A percentile compares a stretch with the other conserved stretches of the same genome.
These are phyloP conservation scores for Pachyseris speciosa DNA, from an alignment of 64 coral and sea anemone genomes.

Conservation along the genomic window DNA sequence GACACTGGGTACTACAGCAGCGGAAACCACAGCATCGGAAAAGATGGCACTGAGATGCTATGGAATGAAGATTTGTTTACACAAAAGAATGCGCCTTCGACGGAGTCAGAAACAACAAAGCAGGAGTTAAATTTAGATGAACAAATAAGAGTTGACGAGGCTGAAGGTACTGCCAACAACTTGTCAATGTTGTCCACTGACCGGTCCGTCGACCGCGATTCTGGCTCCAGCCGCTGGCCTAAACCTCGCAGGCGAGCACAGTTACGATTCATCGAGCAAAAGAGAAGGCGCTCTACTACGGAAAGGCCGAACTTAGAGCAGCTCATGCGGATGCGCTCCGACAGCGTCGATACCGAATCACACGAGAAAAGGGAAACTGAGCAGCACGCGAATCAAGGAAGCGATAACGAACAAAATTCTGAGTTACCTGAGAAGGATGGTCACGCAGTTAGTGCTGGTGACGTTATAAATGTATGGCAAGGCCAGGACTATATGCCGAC, in stretches of 20 bases:
- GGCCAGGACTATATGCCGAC: not conserved
- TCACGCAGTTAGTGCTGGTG: not conserved
- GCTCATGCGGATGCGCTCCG: not conserved
- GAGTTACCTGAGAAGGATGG: not conserved
- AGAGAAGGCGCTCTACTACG: not conserved
- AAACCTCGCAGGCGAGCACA: not conserved
- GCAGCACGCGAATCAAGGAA: not conserved
- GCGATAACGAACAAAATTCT: not conserved
- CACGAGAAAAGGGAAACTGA: not conserved
- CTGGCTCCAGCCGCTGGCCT: not conserved
- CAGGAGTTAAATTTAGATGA: not conserved
- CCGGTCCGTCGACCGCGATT: not conserved
- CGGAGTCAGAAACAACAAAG: not conserved
- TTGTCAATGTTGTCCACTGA: conserved; percentile 10
- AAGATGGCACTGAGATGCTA: not conserved
- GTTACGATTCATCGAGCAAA: not conserved
- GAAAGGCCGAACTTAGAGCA: conserved; percentile 29
- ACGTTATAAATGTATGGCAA: not conserved
- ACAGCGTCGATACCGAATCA: not conserved
- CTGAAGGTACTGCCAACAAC: not conserved
- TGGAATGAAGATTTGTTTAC: conserved; percentile 50
- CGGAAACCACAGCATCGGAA: not conserved
- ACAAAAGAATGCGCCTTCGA: not conserved
- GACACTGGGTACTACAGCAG: conserved; percentile 36
- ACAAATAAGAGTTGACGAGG: not conserved